Evolutionary conservation across 2,113 vertebrate species (phyloP).

Genomic region (Prolemur simus): DNA sequence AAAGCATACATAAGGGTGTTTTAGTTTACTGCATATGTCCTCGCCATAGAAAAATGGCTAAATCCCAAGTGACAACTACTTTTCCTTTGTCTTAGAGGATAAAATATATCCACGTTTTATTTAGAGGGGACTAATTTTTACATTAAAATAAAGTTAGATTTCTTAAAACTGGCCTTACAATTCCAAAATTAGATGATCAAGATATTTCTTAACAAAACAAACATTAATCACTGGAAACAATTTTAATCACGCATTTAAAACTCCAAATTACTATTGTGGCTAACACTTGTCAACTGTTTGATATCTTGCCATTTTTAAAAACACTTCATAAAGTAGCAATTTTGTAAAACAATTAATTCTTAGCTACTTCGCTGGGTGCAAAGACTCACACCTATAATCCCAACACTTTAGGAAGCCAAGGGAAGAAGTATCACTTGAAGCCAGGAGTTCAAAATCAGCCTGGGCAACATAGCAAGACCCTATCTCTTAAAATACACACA

Average conservation of each 20-base stretch:
- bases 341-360: neutral
- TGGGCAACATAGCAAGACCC: no score
- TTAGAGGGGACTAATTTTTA: neutral
- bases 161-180: neutral
- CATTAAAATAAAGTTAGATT: neutral
- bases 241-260: slow-evolving; percentile 9
- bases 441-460: no score
- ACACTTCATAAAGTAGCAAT: neutral
- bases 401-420: no score
- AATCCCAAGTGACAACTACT: neutral
- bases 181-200: neutral
- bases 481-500: no score
- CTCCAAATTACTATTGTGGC: neutral
- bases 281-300: neutral
- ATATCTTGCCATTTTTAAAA: neutral
- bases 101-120: neutral
- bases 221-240: neutral
- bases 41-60: neutral
- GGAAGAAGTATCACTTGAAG: no score
- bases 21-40: neutral
- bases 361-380: neutral
- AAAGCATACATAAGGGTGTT: neutral
- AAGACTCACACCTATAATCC: no score
- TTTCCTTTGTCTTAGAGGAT: neutral
- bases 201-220: neutral